Percentiles rank a stretch among this genome's conserved stretches.
These are phyloP conservation scores for Heliconius hewitsoni DNA, from an alignment of 1,140 invertebrate genomes.

Conservation along the genomic window DNA sequence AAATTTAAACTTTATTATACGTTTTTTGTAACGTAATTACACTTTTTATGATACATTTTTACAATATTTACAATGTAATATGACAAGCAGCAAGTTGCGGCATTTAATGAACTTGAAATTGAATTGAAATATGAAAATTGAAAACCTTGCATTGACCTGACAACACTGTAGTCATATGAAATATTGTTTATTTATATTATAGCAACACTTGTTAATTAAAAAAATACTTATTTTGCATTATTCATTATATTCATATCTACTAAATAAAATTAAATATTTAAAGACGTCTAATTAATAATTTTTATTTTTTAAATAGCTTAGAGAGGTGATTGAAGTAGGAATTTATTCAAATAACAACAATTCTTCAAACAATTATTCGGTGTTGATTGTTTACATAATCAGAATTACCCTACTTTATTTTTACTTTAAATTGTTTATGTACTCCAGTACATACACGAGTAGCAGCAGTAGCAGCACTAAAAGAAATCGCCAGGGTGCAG, in stretches of 20 bases:
- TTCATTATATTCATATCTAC: background rate
- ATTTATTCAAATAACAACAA: background rate
- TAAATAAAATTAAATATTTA: too few species aligned
- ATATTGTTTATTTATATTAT: background rate
- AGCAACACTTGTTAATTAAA: background rate
- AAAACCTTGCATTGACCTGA: background rate
- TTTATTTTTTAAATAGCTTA: background rate
- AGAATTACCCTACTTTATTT: too few species aligned
- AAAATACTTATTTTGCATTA: background rate
- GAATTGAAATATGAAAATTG: background rate
- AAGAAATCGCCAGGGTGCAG: too few species aligned
- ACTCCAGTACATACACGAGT: too few species aligned
- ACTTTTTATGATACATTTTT: conserved; percentile 25
- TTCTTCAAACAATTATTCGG: background rate
- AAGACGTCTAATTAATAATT: too few species aligned
- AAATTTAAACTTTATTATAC: conserved; percentile 9
- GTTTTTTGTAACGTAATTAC: conserved; percentile 14
- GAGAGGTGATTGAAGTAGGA: background rate
- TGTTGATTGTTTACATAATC: background rate
- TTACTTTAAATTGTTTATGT: too few species aligned
- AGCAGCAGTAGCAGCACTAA: too few species aligned
- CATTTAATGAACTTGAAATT: conserved; percentile 7
- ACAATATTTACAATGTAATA: conserved; percentile 6
- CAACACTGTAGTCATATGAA: background rate
- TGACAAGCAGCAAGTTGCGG: conserved; percentile 10